Conservation (phyloP, 2,888 invertebrate genomes). For the Oeneis ivallda region DNA sequence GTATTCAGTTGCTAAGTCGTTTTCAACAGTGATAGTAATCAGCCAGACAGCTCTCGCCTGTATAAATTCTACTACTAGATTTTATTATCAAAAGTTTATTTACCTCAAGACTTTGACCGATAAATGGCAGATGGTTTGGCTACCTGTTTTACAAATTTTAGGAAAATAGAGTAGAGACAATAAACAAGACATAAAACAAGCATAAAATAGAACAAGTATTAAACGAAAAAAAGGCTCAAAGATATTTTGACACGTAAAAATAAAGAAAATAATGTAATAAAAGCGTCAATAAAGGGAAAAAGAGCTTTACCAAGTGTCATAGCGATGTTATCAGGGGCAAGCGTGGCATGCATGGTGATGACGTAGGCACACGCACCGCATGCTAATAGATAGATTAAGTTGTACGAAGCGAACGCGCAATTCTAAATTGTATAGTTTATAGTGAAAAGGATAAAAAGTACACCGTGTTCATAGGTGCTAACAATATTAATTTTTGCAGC, state of each 20-base stretch:
- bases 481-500: too few species aligned
- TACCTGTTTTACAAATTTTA: slow-evolving; percentile 34
- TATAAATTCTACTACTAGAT: slow-evolving; percentile 17
- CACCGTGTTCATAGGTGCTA: not conserved
- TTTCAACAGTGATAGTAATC: slow-evolving; percentile 18
- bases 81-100: slow-evolving; percentile 24
- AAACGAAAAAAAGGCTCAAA: slow-evolving; percentile 2
- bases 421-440: slow-evolving; percentile 38
- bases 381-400: slow-evolving; percentile 49
- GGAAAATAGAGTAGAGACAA: slow-evolving; percentile 18
- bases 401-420: slow-evolving; percentile 50
- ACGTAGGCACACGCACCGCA: slow-evolving; percentile 51
- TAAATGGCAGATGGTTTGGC: slow-evolving; percentile 29
- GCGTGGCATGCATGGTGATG: slow-evolving; percentile 60
- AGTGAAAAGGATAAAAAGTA: not conserved
- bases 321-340: slow-evolving; percentile 53
- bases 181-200: slow-evolving; percentile 19
- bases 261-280: slow-evolving; percentile 27
- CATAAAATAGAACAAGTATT: slow-evolving; percentile 15
- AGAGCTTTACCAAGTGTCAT: slow-evolving; percentile 43
- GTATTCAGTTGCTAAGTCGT: slow-evolving; percentile 10
- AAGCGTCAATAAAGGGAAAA: slow-evolving; percentile 37
- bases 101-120: slow-evolving; percentile 29
- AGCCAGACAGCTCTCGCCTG: slow-evolving; percentile 11
- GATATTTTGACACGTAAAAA: slow-evolving; percentile 9